Base-by-base conservation (phyloP, 2,113 vertebrate genomes). In the Arvicanthis niloticus region DNA sequence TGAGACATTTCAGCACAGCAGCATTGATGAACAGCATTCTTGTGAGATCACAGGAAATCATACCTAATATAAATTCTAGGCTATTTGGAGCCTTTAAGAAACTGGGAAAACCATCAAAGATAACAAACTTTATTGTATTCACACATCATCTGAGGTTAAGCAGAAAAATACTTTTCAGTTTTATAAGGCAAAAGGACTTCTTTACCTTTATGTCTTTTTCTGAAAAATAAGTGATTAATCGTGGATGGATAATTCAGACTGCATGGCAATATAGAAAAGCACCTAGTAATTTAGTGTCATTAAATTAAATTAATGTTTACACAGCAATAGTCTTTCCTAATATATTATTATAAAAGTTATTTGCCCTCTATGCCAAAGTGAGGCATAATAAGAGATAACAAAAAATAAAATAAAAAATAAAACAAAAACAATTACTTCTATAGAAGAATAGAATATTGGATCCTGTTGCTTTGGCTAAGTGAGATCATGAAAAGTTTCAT, bases 11-110 rank as follows among this genome's bases (percentile, higher is more conserved):
- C 62, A 88, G 22, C 10, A 9, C 37, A 22, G 45, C 4, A 89
- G 65, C 17, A 86, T 89, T 73, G 92, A 75, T n/a, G 9, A 91
- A 93, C 67, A 97, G 17, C 0, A 40, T 72, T 58, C 88, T 26
- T 80, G 31, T 60, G 8, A 77, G 13, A 72, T 94, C 56, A 86
- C 16, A 16, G 16, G 34, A 95, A 73, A 73, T n/a, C 78, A 89
- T 80, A n/a, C 56, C 15, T 91, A 62, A 60, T 34, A 37, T 75
- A 3, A 4, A 67, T 19, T 56, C 6, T 65, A 93, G 29, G 42
- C 22, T 85, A 89, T 68, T 60, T 45, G 24, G 40, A 87, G 19
- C 9, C 15, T 37, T 91, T 51, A 73, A 65, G 40, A 80, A 19
- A 58, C 34, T 78, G 34, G 31, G 31, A 77, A 85, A 89, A 95